Evolutionary conservation across 2,113 vertebrate species (phyloP).

Genomic region (Dipodomys spectabilis): DNA sequence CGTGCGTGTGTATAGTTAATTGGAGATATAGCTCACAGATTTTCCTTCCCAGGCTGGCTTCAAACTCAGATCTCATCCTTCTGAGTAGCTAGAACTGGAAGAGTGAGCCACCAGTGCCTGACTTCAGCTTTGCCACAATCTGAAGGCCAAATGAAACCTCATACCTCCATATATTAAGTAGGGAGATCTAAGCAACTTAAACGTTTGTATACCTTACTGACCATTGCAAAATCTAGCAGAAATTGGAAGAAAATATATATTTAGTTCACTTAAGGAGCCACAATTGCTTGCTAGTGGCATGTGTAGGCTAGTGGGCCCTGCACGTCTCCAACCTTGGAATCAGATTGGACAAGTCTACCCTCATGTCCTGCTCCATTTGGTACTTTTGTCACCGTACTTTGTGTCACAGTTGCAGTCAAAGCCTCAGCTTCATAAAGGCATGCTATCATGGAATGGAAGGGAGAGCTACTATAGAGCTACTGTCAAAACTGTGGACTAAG

Average conservation of each 20-base stretch:
- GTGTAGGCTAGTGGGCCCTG: neutral
- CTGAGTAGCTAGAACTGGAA: no score
- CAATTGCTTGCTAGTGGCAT: neutral
- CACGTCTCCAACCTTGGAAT: neutral
- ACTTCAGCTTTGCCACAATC: no score
- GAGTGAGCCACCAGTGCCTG: no score
- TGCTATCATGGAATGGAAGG: fast-evolving
- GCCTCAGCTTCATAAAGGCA: neutral
- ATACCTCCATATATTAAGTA: neutral
- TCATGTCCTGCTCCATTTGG: neutral
- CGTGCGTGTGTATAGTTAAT: no score
- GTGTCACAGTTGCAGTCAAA: neutral
- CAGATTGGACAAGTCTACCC: neutral
- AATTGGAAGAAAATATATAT: neutral
- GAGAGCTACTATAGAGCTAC: neutral
- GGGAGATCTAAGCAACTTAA: neutral
- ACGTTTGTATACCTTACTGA: neutral
- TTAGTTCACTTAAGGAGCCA: neutral
- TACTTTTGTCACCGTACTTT: neutral
- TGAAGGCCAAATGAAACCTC: neutral
- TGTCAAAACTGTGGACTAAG: neutral
- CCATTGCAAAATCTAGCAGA: neutral
- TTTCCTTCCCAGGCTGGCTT: no score
- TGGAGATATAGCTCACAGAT: no score
- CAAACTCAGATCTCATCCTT: no score